These are phyloP conservation scores for Manis pentadactyla DNA, from an alignment of 2,797 vertebrate genomes.

Conservation along the genomic window DNA sequence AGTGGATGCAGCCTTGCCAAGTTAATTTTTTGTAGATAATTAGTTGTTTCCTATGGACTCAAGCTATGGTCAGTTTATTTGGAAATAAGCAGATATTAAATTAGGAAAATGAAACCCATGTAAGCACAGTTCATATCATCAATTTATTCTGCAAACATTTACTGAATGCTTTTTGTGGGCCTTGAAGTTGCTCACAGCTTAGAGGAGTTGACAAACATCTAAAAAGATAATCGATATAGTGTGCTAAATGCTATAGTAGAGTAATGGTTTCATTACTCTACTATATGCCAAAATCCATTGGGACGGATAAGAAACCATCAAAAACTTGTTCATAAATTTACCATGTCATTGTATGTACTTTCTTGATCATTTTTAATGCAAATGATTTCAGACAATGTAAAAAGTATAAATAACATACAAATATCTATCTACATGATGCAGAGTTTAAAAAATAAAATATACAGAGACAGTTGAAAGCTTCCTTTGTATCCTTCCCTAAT, in stretches of 20 bases:
- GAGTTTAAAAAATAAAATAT: slow-evolving; percentile 59
- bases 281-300: neutral
- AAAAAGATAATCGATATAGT: neutral
- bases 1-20: slow-evolving; percentile 61
- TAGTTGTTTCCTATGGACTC: slow-evolving; percentile 68
- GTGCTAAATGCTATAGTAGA: neutral
- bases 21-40: slow-evolving; percentile 75
- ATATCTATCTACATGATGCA: neutral
- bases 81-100: slow-evolving; percentile 69
- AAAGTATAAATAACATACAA: neutral
- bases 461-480: neutral
- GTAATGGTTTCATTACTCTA: neutral
- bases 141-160: slow-evolving; percentile 55
- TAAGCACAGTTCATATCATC: slow-evolving; percentile 46
- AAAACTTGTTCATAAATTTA: neutral
- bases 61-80: slow-evolving; percentile 73
- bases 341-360: neutral
- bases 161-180: slow-evolving; percentile 30
- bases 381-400: slow-evolving; percentile 36
- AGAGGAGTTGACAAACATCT: neutral
- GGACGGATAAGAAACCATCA: neutral
- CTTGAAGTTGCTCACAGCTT: slow-evolving; percentile 35
- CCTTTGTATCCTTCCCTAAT: neutral
- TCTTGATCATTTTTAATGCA: slow-evolving; percentile 8
- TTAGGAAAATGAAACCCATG: slow-evolving; percentile 61